Conservation (phyloP, 2,113 vertebrate genomes). For the Collichthys lucidus region DNA sequence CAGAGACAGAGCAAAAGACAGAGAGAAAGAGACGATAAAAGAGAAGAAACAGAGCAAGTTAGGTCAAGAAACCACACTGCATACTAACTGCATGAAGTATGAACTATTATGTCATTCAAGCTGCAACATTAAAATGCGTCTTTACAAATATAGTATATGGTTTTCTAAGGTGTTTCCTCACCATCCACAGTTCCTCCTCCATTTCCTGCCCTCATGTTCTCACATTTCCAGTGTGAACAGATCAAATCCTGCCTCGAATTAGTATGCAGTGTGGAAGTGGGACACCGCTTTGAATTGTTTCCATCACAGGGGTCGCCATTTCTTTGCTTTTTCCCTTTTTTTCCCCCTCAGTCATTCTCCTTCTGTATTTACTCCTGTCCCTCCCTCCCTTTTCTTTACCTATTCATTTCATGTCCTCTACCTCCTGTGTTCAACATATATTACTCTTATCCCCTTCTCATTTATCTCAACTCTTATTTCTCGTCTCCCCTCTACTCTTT, state of each 20-base stretch:
- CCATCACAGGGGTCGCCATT: neutral
- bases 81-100: neutral
- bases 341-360: neutral
- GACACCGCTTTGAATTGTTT: neutral
- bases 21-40: neutral
- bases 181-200: neutral
- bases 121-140: neutral
- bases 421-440: neutral
- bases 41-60: neutral
- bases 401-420: conserved; percentile 1
- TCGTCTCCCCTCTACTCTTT: neutral
- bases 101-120: neutral
- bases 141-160: neutral
- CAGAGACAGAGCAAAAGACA: neutral
- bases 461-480: conserved; percentile 1
- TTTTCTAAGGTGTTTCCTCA: neutral
- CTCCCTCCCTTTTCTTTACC: neutral
- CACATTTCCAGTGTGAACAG: neutral
- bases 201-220: neutral
- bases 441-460: neutral
- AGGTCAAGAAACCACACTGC: neutral
- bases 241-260: conserved; percentile 1
- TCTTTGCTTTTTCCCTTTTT: neutral
- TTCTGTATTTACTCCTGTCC: neutral
- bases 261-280: neutral